Evolutionary conservation across 2,797 vertebrate genomes (phyloP).

Genomic region (Buceros bicornis): DNA sequence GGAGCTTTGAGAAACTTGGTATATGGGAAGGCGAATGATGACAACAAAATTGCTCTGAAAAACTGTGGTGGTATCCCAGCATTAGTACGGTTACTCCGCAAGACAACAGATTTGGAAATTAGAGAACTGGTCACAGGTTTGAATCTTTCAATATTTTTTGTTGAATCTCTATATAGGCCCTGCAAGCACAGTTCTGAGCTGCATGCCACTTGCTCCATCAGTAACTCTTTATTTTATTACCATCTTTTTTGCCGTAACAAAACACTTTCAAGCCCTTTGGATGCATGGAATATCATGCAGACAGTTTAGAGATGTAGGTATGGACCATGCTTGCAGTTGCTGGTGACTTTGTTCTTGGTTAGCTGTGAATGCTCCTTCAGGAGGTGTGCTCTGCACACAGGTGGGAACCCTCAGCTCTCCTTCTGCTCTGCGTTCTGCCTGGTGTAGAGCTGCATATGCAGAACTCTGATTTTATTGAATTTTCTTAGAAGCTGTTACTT

Average conservation of each 20-base stretch:
- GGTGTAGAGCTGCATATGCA: neutral
- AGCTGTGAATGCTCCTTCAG: accelerated
- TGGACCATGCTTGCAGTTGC: neutral
- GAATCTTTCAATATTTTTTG: slow-evolving; percentile 18
- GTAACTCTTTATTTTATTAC: neutral
- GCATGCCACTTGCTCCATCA: neutral
- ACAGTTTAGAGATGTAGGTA: neutral
- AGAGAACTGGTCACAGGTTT: slow-evolving; percentile 97
- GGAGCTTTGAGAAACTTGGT: slow-evolving; percentile 96
- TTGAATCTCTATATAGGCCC: neutral
- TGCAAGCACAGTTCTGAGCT: neutral
- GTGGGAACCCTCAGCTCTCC: neutral
- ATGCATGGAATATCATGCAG: neutral
- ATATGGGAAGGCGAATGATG: slow-evolving; percentile 97
- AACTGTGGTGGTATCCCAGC: slow-evolving; percentile 98
- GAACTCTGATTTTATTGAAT: neutral
- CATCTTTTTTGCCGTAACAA: neutral
- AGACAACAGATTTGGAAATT: slow-evolving; percentile 95
- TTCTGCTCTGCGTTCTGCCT: neutral
- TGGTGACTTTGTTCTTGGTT: neutral
- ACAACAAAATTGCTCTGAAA: slow-evolving; percentile 97
- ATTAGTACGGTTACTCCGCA: slow-evolving; percentile 94
- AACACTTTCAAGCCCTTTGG: neutral
- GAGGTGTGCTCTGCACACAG: neutral
- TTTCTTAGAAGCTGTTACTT: neutral